Evolutionary conservation across 2,888 invertebrate species (phyloP), one percentile per base, ranked within the genome.

Genomic region (Euzophera pinguis): DNA sequence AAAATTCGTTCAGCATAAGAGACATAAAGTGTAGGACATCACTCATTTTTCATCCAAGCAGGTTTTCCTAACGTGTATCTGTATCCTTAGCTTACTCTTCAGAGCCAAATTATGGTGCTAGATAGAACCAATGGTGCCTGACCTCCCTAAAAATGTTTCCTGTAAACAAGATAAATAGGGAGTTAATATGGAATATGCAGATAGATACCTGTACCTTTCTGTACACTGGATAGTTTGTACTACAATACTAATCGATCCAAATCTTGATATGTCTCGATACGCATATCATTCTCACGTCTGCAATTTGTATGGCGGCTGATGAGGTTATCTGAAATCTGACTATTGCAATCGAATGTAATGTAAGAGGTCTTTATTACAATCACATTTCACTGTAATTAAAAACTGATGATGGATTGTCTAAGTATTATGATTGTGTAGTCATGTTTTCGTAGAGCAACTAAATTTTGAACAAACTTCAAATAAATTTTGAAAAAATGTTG

Each of bases 261-360:
- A 51, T 51, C 51, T 51, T 51, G 58, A 58, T 58, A 50, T 42
- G 49, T 58, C 48, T 51, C 45, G 58, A 58, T 56, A 58, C 27
- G 43, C 43, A 39, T 53, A 52, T 54, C 52, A 52, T 52, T 53
- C 51, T 32, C 49, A 41, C 41, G 49, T 53, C 27, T 29, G 39
- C 43, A 45, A 45, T 32, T 45, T 45, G 45, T 45, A 34, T 14
- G 32, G 16, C 32, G 32, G 45, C 10, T 16, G 45, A 13, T 32
- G 32, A 32, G 45, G 45, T 45, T 45, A 45, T 45, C 45, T 45
- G 9, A 16, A 10, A 45, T 45, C 45, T 13, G 6, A 32, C 32
- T 29, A n/a, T 32, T 45, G 10, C 43, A 27, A 13, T 43, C n/a
- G 29, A 27, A 29, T 29, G 7, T 43, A 22, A 43, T 43, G 22